A percentile compares a stretch with the other conserved stretches of the same genome.
These are phyloP conservation scores for Huso huso DNA, from an alignment of 2,797 vertebrate genomes.

Conservation along the genomic window DNA sequence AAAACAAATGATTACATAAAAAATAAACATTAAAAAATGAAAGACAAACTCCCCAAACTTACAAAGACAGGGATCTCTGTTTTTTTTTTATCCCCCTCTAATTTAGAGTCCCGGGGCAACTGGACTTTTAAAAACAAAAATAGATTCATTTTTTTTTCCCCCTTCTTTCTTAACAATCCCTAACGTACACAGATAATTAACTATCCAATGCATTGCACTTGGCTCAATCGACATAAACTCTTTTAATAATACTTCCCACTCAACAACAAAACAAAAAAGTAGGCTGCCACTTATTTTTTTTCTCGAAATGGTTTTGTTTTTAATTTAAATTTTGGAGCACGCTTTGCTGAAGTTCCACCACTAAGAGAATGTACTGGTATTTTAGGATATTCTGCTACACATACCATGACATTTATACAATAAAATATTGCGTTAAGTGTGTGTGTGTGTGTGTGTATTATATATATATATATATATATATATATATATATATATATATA, in stretches of 20 bases:
- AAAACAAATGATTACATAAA: conserved; percentile 64
- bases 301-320: no score
- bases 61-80: conserved; percentile 60
- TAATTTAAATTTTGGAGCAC: conserved; percentile 2
- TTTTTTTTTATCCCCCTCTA: conserved; percentile 51
- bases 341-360: no score
- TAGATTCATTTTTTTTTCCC: conserved; percentile 44
- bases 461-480: neutral
- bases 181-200: conserved; percentile 87
- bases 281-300: conserved; percentile 47
- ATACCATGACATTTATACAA: conserved; percentile 38
- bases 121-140: conserved; percentile 71
- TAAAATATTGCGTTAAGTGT: conserved; percentile 51
- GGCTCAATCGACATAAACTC: conserved; percentile 81
- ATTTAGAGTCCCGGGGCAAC: conserved; percentile 82
- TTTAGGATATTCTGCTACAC: conserved; percentile 18
- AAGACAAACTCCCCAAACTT: conserved; percentile 63
- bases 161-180: conserved; percentile 73
- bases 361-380: no score
- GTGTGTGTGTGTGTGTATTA: no score
- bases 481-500: no score
- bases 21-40: conserved; percentile 47
- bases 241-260: conserved; percentile 71
- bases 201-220: conserved; percentile 94
- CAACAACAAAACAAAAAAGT: conserved; percentile 54